A percentile compares a stretch with the other conserved stretches of the same genome.
Conservation (phyloP, 1,140 invertebrate species). For the Drosophila bocki region DNA sequence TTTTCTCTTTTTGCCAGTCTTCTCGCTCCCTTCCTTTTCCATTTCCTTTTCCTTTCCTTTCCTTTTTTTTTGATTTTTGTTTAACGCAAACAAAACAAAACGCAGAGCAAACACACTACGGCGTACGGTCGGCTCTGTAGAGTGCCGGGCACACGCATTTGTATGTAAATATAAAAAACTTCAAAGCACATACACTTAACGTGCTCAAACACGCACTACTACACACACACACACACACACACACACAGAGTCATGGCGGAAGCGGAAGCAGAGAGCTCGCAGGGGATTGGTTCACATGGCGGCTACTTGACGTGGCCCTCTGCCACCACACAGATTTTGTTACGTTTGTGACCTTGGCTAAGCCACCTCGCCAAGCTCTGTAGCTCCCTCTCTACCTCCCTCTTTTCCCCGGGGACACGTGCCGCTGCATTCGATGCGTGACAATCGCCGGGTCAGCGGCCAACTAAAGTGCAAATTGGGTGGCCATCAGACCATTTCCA, state of each 20-base stretch:
- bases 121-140: neutral
- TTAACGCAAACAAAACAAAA: conserved; percentile 76
- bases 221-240: conserved; percentile 25
- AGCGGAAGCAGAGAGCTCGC: neutral
- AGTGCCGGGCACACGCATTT: conserved; percentile 42
- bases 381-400: neutral
- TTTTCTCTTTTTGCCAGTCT: neutral
- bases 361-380: conserved; percentile 6
- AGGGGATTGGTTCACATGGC: conserved; percentile 39
- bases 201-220: conserved; percentile 64
- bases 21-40: neutral
- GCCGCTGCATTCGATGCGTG: conserved; percentile 43
- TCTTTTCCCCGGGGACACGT: conserved; percentile 13
- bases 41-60: neutral
- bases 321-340: conserved; percentile 52
- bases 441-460: conserved; percentile 35
- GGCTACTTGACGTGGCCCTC: conserved; percentile 64
- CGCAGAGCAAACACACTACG: conserved; percentile 67
- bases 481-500: conserved; percentile 14
- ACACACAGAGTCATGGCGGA: neutral
- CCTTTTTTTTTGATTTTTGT: conserved; percentile 38
- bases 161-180: conserved; percentile 77
- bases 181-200: conserved; percentile 79
- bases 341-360: conserved; percentile 33
- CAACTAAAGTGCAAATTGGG: conserved; percentile 46